These are phyloP conservation scores for Hetaerina titia DNA, from an alignment of 2,888 invertebrate genomes.

Conservation along the genomic window DNA sequence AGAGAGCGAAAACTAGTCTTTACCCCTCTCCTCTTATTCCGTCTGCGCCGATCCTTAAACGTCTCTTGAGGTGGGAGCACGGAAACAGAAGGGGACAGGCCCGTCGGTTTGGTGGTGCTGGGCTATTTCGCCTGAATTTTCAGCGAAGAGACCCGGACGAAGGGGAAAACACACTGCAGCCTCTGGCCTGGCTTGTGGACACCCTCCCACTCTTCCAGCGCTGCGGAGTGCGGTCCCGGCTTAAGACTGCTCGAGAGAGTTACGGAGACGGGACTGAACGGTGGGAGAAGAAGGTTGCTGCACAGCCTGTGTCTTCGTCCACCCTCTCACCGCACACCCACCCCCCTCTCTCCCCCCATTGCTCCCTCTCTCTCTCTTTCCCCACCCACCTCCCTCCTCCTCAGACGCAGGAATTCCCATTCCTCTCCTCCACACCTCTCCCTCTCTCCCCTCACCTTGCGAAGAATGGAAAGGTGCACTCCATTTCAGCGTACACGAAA, in stretches of 20 bases:
- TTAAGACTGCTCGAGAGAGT: neutral
- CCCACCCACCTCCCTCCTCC: neutral
- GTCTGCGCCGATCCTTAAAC: neutral
- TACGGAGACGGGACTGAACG: constrained; percentile 27
- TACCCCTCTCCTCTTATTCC: neutral
- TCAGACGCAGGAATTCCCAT: neutral
- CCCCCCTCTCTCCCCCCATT: neutral
- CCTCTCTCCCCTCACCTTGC: neutral
- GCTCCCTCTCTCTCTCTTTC: neutral
- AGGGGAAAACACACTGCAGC: neutral
- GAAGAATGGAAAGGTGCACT: constrained; percentile 25
- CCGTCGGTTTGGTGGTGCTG: neutral
- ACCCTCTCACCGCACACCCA: constrained; percentile 2
- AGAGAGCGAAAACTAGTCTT: neutral
- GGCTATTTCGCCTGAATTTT: neutral
- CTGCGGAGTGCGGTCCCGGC: neutral
- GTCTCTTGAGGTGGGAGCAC: neutral
- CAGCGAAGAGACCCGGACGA: neutral
- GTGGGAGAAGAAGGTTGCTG: neutral
- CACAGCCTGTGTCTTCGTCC: neutral
- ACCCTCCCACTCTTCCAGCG: neutral
- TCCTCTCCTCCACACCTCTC: neutral
- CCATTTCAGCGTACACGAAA: constrained; percentile 18
- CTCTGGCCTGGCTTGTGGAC: neutral
- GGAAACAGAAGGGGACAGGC: neutral